These are phyloP conservation scores for Raillietiella orientalis DNA, from an alignment of 2,888 invertebrate species.

Conservation along the genomic window DNA sequence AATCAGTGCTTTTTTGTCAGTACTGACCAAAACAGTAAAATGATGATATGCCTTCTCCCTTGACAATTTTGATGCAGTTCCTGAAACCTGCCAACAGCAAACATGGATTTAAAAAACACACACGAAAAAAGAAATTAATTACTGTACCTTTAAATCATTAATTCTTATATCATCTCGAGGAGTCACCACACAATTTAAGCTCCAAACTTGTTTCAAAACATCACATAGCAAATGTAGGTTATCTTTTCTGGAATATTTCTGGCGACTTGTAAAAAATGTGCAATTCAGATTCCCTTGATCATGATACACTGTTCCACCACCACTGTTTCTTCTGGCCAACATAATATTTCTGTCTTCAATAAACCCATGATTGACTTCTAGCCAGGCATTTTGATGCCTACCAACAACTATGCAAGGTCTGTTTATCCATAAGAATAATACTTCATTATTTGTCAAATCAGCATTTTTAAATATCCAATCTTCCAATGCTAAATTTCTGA, in stretches of 20 bases:
- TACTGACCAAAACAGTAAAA: conserved; percentile 68
- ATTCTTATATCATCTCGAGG: conserved; percentile 38
- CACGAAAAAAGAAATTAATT: conserved; percentile 12
- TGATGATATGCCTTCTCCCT: conserved; percentile 79
- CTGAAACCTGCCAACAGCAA: conserved; percentile 35
- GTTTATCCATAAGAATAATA: conserved; percentile 73
- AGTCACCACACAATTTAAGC: conserved; percentile 36
- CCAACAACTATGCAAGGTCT: conserved; percentile 83
- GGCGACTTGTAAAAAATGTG: conserved; percentile 56
- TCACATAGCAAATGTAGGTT: conserved; percentile 61
- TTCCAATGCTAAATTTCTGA: conserved; percentile 72
- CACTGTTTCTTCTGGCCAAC: conserved; percentile 65
- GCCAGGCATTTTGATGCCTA: conserved; percentile 84
- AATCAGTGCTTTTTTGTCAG: conserved; percentile 37
- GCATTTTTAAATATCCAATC: conserved; percentile 78
- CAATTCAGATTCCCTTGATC: conserved; percentile 75
- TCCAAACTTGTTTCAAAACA: conserved; percentile 48
- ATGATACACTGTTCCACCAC: conserved; percentile 86
- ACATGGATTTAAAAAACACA: conserved; percentile 6
- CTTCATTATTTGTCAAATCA: conserved; percentile 44
- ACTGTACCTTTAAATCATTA: neutral
- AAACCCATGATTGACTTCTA: conserved; percentile 45
- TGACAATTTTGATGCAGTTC: conserved; percentile 74
- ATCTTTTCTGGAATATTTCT: conserved; percentile 45
- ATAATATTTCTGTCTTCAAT: conserved; percentile 29